These are phyloP conservation scores for Jacana jacana DNA, from an alignment of 2,113 vertebrate species.

Conservation along the genomic window DNA sequence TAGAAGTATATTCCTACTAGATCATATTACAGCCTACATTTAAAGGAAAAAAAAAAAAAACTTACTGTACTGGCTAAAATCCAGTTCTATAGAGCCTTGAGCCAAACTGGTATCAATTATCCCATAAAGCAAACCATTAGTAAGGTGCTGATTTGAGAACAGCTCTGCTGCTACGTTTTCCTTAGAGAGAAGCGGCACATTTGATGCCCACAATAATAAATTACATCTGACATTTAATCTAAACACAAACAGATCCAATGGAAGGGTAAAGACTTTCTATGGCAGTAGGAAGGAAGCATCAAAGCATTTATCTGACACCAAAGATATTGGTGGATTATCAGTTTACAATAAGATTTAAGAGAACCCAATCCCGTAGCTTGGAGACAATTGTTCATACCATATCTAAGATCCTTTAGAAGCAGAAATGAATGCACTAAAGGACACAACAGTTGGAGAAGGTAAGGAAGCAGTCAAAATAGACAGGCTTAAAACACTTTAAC, in stretches of 20 bases:
- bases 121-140: background rate
- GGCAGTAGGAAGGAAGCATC: background rate
- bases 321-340: background rate
- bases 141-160: background rate
- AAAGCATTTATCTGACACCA: background rate
- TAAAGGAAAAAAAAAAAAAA: background rate
- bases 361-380: background rate
- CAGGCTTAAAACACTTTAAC: background rate
- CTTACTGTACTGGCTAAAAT: background rate
- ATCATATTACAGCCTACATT: background rate
- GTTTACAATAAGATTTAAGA: background rate
- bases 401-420: background rate
- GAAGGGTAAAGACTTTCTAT: background rate
- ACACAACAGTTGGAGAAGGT: background rate
- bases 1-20: background rate
- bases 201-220: background rate
- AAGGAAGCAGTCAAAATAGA: background rate
- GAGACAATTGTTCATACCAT: background rate
- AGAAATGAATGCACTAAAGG: background rate
- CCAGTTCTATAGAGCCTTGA: background rate
- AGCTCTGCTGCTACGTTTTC: background rate
- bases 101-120: conserved; percentile 20
- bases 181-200: background rate
- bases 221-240: background rate
- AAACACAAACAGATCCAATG: background rate